Evolutionary conservation across 2,113 vertebrate genomes (phyloP).

Genomic region (Oreochromis spilurus): DNA sequence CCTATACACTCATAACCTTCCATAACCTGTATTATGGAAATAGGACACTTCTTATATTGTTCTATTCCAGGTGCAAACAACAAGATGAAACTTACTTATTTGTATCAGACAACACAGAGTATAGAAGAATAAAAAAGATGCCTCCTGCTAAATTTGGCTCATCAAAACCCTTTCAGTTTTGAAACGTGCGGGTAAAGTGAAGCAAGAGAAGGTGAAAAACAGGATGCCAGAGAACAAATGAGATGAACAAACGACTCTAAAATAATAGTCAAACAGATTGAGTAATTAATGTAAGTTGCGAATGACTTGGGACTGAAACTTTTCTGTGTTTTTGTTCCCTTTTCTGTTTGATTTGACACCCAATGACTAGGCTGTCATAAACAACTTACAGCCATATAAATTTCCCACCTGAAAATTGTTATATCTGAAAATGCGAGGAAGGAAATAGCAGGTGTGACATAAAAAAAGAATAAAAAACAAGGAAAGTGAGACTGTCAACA

Average conservation of each 20-base stretch:
- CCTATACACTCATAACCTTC: background rate
- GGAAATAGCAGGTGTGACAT: background rate
- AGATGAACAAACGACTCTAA: background rate
- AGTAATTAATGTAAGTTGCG: background rate
- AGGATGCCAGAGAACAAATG: background rate
- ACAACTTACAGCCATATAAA: background rate
- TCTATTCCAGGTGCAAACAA: background rate
- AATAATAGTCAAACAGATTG: background rate
- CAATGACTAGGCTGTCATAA: background rate
- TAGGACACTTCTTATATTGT: background rate
- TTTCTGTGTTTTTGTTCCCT: background rate
- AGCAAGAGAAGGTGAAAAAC: background rate
- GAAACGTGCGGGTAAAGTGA: background rate
- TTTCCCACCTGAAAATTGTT: background rate
- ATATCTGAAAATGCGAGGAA: background rate
- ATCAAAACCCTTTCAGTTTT: background rate
- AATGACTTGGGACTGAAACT: rapidly evolving
- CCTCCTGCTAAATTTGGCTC: background rate
- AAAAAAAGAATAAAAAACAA: background rate
- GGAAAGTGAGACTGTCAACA: background rate
- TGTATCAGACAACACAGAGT: background rate
- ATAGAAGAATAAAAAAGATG: background rate
- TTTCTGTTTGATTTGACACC: background rate
- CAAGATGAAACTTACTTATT: background rate
- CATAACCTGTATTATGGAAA: background rate